Evolutionary conservation across 2,888 invertebrate genomes (phyloP), one percentile per base, ranked within the genome.

Genomic region (Lochmaea crataegi): DNA sequence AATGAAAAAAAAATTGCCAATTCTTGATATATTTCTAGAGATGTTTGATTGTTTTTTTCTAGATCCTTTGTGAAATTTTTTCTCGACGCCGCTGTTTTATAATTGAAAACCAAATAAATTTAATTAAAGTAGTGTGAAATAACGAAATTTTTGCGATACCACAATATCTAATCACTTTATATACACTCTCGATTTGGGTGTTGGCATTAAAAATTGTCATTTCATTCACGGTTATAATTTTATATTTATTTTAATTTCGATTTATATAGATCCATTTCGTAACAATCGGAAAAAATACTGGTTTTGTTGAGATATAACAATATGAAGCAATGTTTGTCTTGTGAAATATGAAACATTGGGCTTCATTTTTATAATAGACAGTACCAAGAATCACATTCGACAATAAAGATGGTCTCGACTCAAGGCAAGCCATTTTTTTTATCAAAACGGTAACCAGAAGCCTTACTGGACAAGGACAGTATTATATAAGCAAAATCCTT

Each of bases 41-140:
- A 26, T 26, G 26, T 3, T 26, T 26, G 26, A 26, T 26, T 26
- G 26, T 26, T 4, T 26, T n/a, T 26, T 26, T 26, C 2, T 26
- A 5, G 26, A 5, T 32, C 18, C 2, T 53, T 3, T 53, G 6
- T 42, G 12, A 45, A 12, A 0, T 53, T 16, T 53, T 10, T 53
- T n/a, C 1, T 6, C 53, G 53, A 14, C 60, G 16, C 12, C 41
- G 41, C 32, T 60, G 60, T 60, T 38, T 60, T 57, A 1, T 57
- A 10, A 57, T 16, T 41, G 32, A 51, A 65, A 26, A 60, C 67
- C 67, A 48, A 51, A 63, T 53, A 57, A 60, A 51, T 51, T 18
- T 63, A 14, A 63, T 69, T 63, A 69, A 69, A 63, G 22, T 58
- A 26, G 22, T 61, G 60, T 42, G 60, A 69, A 63, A 69, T 42